Percentiles rank a stretch among this genome's conserved stretches.
Conservation (phyloP, 2,113 vertebrate genomes). For the Chitala chitala region DNA sequence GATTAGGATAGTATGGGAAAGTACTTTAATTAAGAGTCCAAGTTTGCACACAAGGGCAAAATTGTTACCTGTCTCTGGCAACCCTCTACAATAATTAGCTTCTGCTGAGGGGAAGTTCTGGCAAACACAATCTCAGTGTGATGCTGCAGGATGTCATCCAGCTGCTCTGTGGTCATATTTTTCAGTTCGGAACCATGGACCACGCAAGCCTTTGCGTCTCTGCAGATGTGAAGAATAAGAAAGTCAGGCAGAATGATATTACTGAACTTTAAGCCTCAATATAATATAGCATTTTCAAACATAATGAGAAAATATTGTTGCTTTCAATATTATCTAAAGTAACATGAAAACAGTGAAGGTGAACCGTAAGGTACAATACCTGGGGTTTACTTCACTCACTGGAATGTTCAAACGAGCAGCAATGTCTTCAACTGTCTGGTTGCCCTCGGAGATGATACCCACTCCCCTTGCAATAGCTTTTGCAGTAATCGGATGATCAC, state of each 20-base stretch:
- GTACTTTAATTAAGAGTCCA: too few species aligned
- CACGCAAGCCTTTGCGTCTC: conserved; percentile 90
- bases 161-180: conserved; percentile 71
- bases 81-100: conserved; percentile 90
- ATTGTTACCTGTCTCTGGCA: conserved; percentile 82
- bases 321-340: too few species aligned
- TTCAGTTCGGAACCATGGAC: conserved; percentile 86
- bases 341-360: not conserved
- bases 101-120: conserved; percentile 87
- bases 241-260: not conserved
- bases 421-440: conserved; percentile 89
- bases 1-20: not conserved
- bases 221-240: conserved; percentile 35
- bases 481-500: conserved; percentile 91
- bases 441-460: conserved; percentile 91
- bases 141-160: conserved; percentile 81
- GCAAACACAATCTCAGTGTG: conserved; percentile 93
- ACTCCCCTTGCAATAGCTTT: conserved; percentile 93
- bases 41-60: too few species aligned
- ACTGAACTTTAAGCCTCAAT: not conserved
- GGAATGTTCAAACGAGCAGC: conserved; percentile 88
- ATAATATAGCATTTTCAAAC: not conserved
- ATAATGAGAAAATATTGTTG: too few species aligned
- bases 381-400: conserved; percentile 85
- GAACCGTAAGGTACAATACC: conserved; percentile 53